Conservation (phyloP, 2,113 vertebrate genomes). For the Dipodomys ordii region DNA sequence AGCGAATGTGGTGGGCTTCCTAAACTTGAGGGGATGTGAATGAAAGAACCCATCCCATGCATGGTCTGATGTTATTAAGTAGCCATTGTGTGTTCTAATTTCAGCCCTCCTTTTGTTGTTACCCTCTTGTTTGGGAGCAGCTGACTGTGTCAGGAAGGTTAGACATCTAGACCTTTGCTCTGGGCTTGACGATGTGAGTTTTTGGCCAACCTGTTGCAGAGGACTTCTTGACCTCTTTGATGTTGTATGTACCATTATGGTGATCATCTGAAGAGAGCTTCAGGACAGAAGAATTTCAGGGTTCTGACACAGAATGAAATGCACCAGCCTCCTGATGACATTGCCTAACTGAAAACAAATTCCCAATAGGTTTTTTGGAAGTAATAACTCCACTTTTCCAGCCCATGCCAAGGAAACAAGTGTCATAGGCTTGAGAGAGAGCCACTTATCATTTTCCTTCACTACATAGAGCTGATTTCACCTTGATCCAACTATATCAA, state of each 20-base stretch:
- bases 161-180: neutral
- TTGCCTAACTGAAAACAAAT: neutral
- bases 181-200: neutral
- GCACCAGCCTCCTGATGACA: neutral
- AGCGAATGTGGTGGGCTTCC: neutral
- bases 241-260: neutral
- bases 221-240: neutral
- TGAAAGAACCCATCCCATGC: neutral
- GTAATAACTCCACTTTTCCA: neutral
- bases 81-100: neutral
- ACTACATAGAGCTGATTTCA: neutral
- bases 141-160: neutral
- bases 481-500: neutral
- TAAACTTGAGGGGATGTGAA: neutral
- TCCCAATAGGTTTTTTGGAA: neutral
- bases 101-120: neutral
- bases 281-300: neutral
- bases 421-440: neutral
- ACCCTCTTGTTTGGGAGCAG: neutral
- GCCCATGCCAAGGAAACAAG: neutral
- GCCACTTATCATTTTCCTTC: neutral
- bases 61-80: too few relatives aligned
- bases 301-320: neutral
- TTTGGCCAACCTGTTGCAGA: neutral
- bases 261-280: neutral